Conservation (phyloP, 2,888 invertebrate genomes). For the Stenodema calcarata region DNA sequence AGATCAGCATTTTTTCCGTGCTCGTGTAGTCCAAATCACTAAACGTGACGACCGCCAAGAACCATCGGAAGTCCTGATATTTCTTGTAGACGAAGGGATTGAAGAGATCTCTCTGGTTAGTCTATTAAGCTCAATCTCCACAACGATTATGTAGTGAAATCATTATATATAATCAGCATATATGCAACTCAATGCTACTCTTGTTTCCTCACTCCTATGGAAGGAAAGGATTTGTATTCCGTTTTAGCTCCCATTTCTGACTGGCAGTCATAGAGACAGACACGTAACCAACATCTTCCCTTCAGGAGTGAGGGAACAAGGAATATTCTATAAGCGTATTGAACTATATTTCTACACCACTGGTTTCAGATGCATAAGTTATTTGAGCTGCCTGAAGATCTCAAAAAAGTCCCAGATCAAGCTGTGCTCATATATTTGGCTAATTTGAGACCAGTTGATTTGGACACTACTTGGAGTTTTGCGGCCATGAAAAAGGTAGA, state of each 20-base stretch:
- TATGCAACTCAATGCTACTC: neutral
- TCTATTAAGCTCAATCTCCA: too few relatives aligned
- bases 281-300: too few relatives aligned
- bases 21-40: slow-evolving; percentile 66
- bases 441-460: slow-evolving; percentile 66
- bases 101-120: neutral
- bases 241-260: too few relatives aligned
- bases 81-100: slow-evolving; percentile 69
- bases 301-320: too few relatives aligned
- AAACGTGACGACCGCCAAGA: slow-evolving; percentile 57
- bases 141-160: too few relatives aligned
- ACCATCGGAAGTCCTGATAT: slow-evolving; percentile 62
- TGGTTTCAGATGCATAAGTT: slow-evolving; percentile 59
- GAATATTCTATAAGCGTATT: neutral
- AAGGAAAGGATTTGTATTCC: too few relatives aligned
- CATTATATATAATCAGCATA: too few relatives aligned
- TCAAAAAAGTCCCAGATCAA: slow-evolving; percentile 61
- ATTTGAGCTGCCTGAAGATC: slow-evolving; percentile 62
- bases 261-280: too few relatives aligned
- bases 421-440: slow-evolving; percentile 66
- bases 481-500: neutral
- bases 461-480: slow-evolving; percentile 66
- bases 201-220: too few relatives aligned
- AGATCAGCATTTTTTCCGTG: slow-evolving; percentile 65
- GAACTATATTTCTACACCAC: neutral